Evolutionary conservation across 2,888 invertebrate genomes (phyloP).

Genomic region (Drosophila phalerata): DNA sequence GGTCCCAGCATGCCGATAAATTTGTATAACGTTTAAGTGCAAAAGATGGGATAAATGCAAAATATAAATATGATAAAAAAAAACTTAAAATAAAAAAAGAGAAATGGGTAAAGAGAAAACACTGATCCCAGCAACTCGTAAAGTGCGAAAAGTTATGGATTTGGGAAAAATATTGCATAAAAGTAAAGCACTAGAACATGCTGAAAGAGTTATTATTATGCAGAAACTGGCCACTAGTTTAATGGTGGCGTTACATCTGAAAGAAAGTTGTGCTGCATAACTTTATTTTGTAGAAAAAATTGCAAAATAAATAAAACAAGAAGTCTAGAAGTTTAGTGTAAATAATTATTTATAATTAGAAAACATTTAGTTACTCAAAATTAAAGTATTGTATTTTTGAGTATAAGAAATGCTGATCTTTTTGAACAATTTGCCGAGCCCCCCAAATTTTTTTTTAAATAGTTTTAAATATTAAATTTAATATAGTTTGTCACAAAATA

Average conservation of each 20-base stretch:
- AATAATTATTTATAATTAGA: not conserved
- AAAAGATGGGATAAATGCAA: constrained; percentile 35
- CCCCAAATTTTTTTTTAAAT: too few species aligned
- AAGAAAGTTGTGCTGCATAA: not conserved
- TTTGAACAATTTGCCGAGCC: too few species aligned
- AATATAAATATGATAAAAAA: constrained; percentile 29
- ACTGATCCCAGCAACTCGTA: constrained; percentile 17
- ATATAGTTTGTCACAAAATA: too few species aligned
- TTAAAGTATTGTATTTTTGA: too few species aligned
- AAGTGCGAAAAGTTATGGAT: constrained; percentile 21
- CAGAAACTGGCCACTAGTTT: not conserved
- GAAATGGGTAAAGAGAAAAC: constrained; percentile 1
- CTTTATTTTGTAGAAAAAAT: too few species aligned
- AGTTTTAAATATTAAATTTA: too few species aligned
- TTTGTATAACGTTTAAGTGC: constrained; percentile 42
- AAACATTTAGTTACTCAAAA: not conserved
- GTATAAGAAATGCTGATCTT: too few species aligned
- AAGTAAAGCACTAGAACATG: constrained; percentile 1
- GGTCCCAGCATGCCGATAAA: constrained; percentile 44
- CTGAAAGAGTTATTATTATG: constrained; percentile 17
- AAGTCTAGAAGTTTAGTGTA: not conserved
- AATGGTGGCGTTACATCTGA: not conserved
- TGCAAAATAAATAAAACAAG: too few species aligned
- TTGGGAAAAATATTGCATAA: constrained; percentile 5
- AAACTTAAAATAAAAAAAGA: not conserved